Conservation (phyloP, 1,140 invertebrate genomes). For the Calliphora vicina region DNA sequence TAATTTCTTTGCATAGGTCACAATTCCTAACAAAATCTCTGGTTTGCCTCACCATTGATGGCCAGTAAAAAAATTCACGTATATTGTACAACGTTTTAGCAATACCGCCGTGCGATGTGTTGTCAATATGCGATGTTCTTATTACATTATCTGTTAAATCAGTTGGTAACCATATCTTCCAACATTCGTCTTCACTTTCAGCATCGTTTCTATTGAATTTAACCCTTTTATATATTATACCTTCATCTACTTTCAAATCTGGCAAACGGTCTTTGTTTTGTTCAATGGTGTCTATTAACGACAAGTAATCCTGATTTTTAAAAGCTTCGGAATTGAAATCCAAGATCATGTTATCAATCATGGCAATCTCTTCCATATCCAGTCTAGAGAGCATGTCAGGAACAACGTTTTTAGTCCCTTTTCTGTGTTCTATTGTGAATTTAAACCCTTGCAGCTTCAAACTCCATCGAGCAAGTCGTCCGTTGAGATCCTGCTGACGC, state of each 20-base stretch:
- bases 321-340: background rate
- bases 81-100: background rate
- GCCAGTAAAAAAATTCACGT: background rate
- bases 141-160: background rate
- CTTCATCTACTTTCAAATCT: background rate
- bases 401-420: conserved; percentile 22
- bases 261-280: background rate
- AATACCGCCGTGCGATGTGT: background rate
- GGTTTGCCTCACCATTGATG: background rate
- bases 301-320: background rate
- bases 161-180: conserved; percentile 19
- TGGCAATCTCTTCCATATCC: background rate
- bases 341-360: background rate
- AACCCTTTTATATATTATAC: background rate
- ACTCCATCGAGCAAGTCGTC: conserved; percentile 38
- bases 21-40: background rate
- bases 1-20: background rate
- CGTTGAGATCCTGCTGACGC: conserved; percentile 43
- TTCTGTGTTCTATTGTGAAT: conserved; percentile 28
- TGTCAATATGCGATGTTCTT: background rate
- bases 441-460: conserved; percentile 25
- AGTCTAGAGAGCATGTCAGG: background rate
- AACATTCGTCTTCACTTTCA: background rate
- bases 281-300: background rate
- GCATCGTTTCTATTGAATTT: background rate